Evolutionary conservation across 2,797 vertebrate species (phyloP).

Genomic region (Crax fasciolata): DNA sequence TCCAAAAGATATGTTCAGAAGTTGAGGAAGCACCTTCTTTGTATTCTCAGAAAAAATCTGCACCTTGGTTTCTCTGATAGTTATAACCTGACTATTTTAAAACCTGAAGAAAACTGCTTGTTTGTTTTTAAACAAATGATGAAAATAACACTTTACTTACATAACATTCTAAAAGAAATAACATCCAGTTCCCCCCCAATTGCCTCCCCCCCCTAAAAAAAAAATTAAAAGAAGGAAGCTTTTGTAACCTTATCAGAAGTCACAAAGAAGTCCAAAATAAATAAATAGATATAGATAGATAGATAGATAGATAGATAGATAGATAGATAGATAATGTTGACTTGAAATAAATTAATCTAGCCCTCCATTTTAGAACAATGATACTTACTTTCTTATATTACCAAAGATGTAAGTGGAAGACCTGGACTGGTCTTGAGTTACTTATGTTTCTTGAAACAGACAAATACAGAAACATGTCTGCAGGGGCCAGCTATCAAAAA

Average conservation of each 20-base stretch:
- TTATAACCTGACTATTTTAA: background rate
- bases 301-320: background rate
- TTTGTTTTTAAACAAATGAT: background rate
- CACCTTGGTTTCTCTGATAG: background rate
- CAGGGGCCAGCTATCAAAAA: background rate
- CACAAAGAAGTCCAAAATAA: too few species aligned
- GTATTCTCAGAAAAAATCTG: background rate
- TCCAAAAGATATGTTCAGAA: background rate
- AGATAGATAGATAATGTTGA: background rate
- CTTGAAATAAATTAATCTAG: background rate
- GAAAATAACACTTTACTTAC: background rate
- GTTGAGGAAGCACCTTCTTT: background rate
- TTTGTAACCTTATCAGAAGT: background rate
- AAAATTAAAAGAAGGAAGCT: background rate
- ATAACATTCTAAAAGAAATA: background rate
- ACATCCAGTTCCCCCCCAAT: rapidly evolving
- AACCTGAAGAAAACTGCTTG: background rate
- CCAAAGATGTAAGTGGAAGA: background rate
- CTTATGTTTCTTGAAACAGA: background rate
- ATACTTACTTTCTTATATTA: background rate
- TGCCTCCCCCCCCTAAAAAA: rapidly evolving
- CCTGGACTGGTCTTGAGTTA: background rate
- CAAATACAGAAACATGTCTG: background rate
- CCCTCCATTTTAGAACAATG: background rate
- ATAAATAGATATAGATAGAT: too few species aligned